These are phyloP conservation scores for Gulo gulo DNA, from an alignment of 2,113 vertebrate species.

Conservation along the genomic window DNA sequence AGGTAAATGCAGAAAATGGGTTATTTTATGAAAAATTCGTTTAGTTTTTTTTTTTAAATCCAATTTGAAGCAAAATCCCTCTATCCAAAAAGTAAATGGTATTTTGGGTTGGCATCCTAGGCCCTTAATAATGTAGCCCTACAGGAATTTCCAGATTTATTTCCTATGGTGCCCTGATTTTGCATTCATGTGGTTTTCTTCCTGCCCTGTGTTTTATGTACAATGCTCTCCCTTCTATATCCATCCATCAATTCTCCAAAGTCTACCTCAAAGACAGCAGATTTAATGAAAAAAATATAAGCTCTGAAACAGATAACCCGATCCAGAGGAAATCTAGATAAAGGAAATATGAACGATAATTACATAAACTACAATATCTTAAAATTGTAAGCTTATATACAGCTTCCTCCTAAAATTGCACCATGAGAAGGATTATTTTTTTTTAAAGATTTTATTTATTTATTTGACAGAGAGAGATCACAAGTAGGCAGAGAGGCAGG, in stretches of 20 bases:
- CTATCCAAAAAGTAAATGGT: background rate
- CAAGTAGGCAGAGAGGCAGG: too few species aligned
- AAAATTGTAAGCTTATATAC: background rate
- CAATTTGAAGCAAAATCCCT: background rate
- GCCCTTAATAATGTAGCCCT: background rate
- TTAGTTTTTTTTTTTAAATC: background rate
- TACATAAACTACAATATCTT: background rate
- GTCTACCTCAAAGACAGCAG: background rate
- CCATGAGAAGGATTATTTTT: background rate
- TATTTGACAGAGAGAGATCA: too few species aligned
- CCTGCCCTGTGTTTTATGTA: background rate
- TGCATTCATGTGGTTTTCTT: background rate
- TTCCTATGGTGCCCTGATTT: background rate
- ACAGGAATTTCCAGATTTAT: background rate
- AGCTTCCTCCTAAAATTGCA: background rate
- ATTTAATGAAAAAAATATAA: background rate
- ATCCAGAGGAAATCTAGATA: background rate
- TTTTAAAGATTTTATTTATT: too few species aligned
- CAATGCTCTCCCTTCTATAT: background rate
- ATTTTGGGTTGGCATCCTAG: background rate
- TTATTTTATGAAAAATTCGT: background rate
- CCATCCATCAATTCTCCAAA: background rate
- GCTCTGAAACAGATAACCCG: background rate
- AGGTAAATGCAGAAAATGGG: background rate
- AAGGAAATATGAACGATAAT: background rate